Evolutionary conservation across 2,113 vertebrate genomes (phyloP), one percentile per base, ranked within the genome.

Genomic region (Petaurus breviceps): DNA sequence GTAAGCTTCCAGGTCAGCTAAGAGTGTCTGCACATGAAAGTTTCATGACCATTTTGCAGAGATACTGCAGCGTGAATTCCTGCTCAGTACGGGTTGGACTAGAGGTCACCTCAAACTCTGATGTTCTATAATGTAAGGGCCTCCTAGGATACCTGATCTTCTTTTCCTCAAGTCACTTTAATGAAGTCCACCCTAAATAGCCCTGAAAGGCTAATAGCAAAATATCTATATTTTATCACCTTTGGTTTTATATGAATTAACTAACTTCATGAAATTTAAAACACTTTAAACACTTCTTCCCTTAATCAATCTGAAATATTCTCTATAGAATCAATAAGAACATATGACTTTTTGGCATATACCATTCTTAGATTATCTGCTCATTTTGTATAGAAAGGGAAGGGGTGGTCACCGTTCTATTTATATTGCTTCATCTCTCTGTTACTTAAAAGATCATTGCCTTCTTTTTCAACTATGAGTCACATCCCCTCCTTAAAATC

Each of bases 251-350:
- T 55, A 28, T 22, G 61, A 61, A 93, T 90, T 50, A 93, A 47
- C 92, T 50, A 57, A 96, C 3, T n/a, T 10, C 2, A 1, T 95
- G 25, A 57, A 93, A 97, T 96, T 37, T 94, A 94, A 91, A 89
- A 89, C n/a, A n/a, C n/a, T n/a, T n/a, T 51, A 25, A 28, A 43
- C 68, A 19, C 37, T 84, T 37, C n/a, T 43, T 43, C 1, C 1
- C n/a, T 43, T 68, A 68, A 68, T 68, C n/a, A 84, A 84, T 43
- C 43, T 84, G 6, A 84, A 84, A 84, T 43, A 84, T 84, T 43
- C 96, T 25, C 37, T 90, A 61, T 43, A 2, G 55, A 24, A 19
- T 2, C 12, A 52, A 49, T 31, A 43, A 52, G 52, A 52, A 52
- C 22, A 19, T 52, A 52, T 22, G 52, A 16, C 2, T 52, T 52